Conservation (phyloP, 2,113 vertebrate species). For the Nibea albiflora region DNA sequence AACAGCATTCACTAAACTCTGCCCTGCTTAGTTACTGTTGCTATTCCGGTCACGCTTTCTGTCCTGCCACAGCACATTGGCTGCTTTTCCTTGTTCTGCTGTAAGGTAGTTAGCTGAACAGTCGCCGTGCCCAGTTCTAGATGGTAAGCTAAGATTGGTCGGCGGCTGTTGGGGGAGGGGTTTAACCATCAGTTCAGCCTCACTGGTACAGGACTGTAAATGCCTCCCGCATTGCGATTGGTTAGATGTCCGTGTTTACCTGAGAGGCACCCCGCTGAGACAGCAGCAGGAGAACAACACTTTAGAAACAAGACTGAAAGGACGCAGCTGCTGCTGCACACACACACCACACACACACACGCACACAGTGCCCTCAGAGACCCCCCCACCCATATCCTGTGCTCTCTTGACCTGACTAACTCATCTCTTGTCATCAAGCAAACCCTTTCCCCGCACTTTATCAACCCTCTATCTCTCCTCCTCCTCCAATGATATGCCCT, state of each 20-base stretch:
- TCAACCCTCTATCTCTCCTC: constrained; percentile 23
- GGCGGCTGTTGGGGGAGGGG: neutral
- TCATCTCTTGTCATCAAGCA: constrained; percentile 48
- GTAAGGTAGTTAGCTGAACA: neutral
- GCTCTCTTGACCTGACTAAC: constrained; percentile 46
- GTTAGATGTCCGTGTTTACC: constrained; percentile 68
- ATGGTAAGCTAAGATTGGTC: neutral
- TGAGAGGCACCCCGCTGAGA: constrained; percentile 61
- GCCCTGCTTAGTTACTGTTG: no score
- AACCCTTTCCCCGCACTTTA: constrained; percentile 31
- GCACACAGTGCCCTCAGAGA: constrained; percentile 6
- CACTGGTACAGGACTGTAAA: neutral
- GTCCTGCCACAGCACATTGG: neutral
- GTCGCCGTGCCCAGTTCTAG: no score
- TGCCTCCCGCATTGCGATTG: neutral
- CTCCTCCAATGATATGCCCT: neutral
- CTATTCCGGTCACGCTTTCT: neutral
- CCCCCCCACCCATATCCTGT: constrained; percentile 52
- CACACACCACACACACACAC: constrained; percentile 3
- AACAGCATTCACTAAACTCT: neutral
- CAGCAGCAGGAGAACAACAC: constrained; percentile 47
- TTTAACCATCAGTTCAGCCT: neutral
- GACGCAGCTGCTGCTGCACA: no score
- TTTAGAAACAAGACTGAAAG: constrained; percentile 39
- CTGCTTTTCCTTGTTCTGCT: neutral